Evolutionary conservation across 2,113 vertebrate species (phyloP), one percentile per base, ranked within the genome.

Genomic region (Entomyzon cyanotis): DNA sequence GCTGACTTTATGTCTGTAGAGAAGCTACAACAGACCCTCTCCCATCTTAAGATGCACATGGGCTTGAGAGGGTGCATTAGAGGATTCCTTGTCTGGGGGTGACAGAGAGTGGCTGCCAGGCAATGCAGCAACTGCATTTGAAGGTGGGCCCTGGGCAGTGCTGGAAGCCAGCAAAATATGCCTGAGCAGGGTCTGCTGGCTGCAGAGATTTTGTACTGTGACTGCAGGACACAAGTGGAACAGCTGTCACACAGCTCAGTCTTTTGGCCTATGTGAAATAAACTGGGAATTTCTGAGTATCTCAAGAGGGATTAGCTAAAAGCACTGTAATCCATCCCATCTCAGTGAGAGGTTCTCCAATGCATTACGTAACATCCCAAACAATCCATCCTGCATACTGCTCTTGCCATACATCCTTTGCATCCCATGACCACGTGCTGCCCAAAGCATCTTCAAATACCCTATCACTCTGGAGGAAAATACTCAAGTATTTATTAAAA

Each of bases 401-500:
- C 33, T 91, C 31, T 68, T 75, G 42, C 16, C 31, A 22, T 19
- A 37, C 2, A 31, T 62, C 15, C 15, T 68, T 65, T 60, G 39
- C 55, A 53, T 33, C 39, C 33, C 19, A 39, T 8, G 24, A 15
- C 33, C 41, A 41, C 4, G 5, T n/a, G 20, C 11, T 75, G 28
- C 59, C 20, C 22, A 84, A 86, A 50, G 14, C 28, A 60, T 46
- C 30, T 69, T 90, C 44, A 85, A 91, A 94, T 18, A 85, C 3
- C 7, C 19, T 52, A 6, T 31, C 50, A 59, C 7, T 68, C 46
- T 18, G 47, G 64, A 93, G 28, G 76, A 96, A 94, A 92, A 75
- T 84, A 96, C 5, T n/a, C 0, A 74, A 56, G 16, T 86, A 60
- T 94, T 97, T 95, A 96, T 92, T 92, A 86, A 91, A 96, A 93